phyloP scores from a whole-genome alignment of 2,888 invertebrate species.

The Xestia rhomboidea region DNA sequence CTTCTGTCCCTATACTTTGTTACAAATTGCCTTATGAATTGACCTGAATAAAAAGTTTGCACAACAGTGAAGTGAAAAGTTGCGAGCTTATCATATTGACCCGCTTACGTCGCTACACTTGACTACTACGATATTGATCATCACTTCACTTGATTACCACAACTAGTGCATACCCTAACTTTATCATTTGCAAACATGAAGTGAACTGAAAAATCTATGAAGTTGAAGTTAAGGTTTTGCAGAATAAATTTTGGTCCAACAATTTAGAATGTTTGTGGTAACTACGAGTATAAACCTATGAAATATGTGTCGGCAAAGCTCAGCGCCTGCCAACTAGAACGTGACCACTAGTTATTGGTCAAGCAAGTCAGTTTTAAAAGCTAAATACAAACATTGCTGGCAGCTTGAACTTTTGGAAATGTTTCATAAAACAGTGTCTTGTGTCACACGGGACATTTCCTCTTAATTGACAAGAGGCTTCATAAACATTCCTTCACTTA shows the following conservation, averaged over 20 bases:
- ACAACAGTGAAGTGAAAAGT: not conserved
- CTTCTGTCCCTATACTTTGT: not conserved
- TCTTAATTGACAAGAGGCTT: not conserved
- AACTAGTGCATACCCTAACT: not conserved
- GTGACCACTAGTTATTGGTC: constrained; percentile 14
- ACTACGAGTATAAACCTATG: not conserved
- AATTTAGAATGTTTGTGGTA: not conserved
- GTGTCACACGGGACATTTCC: not conserved
- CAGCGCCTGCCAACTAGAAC: constrained; percentile 9
- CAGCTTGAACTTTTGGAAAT: constrained; percentile 1
- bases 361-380: constrained; percentile 10
- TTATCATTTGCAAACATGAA: not conserved
- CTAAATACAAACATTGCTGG: constrained; percentile 16
- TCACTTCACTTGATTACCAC: not conserved
- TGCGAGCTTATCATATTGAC: constrained; percentile 2
- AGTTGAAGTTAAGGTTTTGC: no score
- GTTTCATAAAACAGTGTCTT: not conserved
- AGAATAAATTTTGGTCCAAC: not conserved
- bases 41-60: not conserved
- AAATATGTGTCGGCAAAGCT: not conserved
- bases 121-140: not conserved
- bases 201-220: not conserved
- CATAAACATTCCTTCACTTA: not conserved
- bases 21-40: not conserved
- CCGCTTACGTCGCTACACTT: not conserved